These are phyloP conservation scores for Sesia bembeciformis DNA, from an alignment of 2,888 invertebrate genomes.

Conservation along the genomic window DNA sequence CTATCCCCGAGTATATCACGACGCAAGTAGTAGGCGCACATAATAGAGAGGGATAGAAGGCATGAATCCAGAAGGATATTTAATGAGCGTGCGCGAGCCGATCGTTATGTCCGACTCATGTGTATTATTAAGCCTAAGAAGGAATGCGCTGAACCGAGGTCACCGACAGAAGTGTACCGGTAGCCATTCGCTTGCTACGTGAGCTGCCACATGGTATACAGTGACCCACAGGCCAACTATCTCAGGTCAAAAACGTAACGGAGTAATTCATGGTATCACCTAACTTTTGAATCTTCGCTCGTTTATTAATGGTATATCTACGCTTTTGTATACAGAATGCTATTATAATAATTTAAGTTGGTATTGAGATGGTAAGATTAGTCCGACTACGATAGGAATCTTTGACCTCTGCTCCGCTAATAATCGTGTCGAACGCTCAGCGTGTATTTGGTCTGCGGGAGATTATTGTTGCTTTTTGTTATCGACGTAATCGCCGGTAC, in stretches of 20 bases:
- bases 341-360: constrained; percentile 20
- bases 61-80: constrained; percentile 43
- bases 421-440: constrained; percentile 50
- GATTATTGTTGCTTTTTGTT: constrained; percentile 41
- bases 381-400: constrained; percentile 39
- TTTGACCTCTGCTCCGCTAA: constrained; percentile 59
- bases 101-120: constrained; percentile 59
- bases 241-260: not conserved
- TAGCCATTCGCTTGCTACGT: constrained; percentile 26
- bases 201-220: not conserved
- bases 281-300: not conserved
- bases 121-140: constrained; percentile 70
- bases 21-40: constrained; percentile 31
- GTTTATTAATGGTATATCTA: not conserved
- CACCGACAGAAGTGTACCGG: constrained; percentile 49
- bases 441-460: constrained; percentile 34
- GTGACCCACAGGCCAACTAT: constrained; percentile 7
- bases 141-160: constrained; percentile 62
- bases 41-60: constrained; percentile 29
- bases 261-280: not conserved
- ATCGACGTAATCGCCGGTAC: constrained; percentile 26
- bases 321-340: constrained; percentile 2
- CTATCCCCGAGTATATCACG: constrained; percentile 13
- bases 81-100: constrained; percentile 56
- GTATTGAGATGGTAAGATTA: constrained; percentile 32